Conservation (phyloP, 2,797 vertebrate genomes). For the Myioborus miniatus region DNA sequence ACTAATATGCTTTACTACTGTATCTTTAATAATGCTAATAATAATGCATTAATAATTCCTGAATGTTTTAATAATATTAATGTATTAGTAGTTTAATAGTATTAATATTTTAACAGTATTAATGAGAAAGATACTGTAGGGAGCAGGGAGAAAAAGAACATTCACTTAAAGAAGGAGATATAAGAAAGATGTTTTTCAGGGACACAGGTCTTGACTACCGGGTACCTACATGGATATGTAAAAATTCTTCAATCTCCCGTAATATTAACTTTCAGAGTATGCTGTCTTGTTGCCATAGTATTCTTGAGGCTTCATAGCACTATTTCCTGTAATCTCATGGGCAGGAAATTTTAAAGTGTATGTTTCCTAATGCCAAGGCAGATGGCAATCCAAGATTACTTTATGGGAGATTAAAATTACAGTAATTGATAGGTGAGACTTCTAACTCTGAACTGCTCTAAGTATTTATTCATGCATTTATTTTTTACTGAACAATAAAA, state of each 20-base stretch:
- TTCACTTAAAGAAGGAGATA: background rate
- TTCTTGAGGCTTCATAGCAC: background rate
- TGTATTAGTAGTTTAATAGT: background rate
- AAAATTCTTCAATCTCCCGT: background rate
- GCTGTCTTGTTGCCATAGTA: background rate
- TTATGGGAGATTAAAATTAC: background rate
- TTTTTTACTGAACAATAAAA: background rate
- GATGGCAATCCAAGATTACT: background rate
- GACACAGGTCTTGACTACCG: background rate
- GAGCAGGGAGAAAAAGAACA: accelerated
- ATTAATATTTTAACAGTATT: background rate
- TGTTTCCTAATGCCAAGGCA: background rate
- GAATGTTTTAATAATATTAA: background rate
- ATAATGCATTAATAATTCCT: background rate
- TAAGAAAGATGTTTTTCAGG: background rate
- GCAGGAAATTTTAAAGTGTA: background rate
- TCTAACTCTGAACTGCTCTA: background rate
- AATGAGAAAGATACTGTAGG: background rate
- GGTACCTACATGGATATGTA: background rate
- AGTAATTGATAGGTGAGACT: background rate
- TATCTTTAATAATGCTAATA: background rate
- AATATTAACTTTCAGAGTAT: background rate
- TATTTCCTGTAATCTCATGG: background rate
- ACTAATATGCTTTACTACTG: background rate
- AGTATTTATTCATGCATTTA: background rate